Evolutionary conservation across 2,888 invertebrate species (phyloP), one percentile per base, ranked within the genome.

Genomic region (Lysandra bellargus): DNA sequence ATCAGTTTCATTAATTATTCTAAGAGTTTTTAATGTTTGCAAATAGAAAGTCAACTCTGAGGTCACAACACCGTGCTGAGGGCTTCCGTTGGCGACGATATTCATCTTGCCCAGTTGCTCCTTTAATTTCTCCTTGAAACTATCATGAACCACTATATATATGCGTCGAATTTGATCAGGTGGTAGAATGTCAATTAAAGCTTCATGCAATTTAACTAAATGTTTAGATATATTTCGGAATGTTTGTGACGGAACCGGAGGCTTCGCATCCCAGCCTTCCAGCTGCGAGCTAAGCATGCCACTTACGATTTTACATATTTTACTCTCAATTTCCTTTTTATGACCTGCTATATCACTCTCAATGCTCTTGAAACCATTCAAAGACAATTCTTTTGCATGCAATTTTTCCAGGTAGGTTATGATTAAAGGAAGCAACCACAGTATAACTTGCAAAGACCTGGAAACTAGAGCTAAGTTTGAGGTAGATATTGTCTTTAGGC

Each of bases 61-160:
- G 60, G 98, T 98, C n/a, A 98, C 98, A 79, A 98, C 96, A 72
- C 98, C 99, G 89, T 99, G 99, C 88, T 99, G 98, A 1, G 99
- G 99, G 77, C 99, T 98, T n/a, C 99, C 99, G 93, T 99, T 98
- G 84, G 98, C 99, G 80, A 97, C 96, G 84, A 99, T 98, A 87
- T 98, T 98, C 95, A 98, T 96, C 89, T 97, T 97, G 3, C 96
- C 88, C 83, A 99, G 94, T 88, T 98, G 98, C 85, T 98, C 97
- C 90, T 98, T 95, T 84, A 99, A 93, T 88, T 97, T 97, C 83
- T 97, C 97, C 92, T 98, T 98, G 88, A 99, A 98, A 85, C 97
- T 97, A 87, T 96, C 96, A 91, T 98, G 97, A 78, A 98, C 97
- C 85, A 96, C 96, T 84, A 96, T 95, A 85, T 98, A 98, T 83